Evolutionary conservation across 92 coral and sea anemone genomes (phyloP), one percentile per base, ranked within the genome.

Genomic region (Chrysogorgia sp.): DNA sequence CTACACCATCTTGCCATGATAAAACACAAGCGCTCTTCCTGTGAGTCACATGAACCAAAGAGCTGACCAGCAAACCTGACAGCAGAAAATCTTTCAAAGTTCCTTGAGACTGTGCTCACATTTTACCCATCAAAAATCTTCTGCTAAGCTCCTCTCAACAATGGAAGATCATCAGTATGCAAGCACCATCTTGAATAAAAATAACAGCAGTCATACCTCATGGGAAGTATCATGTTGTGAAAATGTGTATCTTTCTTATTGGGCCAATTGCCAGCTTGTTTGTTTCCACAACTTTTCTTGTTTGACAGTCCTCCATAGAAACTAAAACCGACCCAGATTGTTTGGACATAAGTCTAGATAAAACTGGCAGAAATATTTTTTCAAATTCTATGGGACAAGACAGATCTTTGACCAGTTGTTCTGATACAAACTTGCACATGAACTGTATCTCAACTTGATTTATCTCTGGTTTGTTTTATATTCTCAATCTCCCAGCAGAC

Each of bases 1-100:
- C 58, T 63, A 34, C 85, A 81, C 89, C 89, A 80, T 7, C 62
- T 63, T 9, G 89, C 89, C 29, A 72, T 0, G n/a, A 85, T 63
- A 35, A 85, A 85, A 26, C 85, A 41, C 6, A 85, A 85, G 28
- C 89, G 49, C 59, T 52, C 59, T 17, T 17, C 59, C 26, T 20
- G 59, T 5, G 59, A 17, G 59, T 52, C 59, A 52, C 22, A 17
- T 6, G 59, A 6, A 52, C 59, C 59, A 52, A 17, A 52, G 6
- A 37, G 58, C 40, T 84, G 80, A 67, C 88, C 88, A 26, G 22
- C 58, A 33, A 79, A 67, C 31, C 24, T 37, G 48, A 61, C 40
- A 50, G 85, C 75, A 19, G 80, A 61, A 37, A 79, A 29, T 22
- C 33, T 59, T 28, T 62, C 43, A 49, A 74, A 82, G 35, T 82